Conservation (phyloP, 2,113 vertebrate genomes). For the Xenopus tropicalis region DNA sequence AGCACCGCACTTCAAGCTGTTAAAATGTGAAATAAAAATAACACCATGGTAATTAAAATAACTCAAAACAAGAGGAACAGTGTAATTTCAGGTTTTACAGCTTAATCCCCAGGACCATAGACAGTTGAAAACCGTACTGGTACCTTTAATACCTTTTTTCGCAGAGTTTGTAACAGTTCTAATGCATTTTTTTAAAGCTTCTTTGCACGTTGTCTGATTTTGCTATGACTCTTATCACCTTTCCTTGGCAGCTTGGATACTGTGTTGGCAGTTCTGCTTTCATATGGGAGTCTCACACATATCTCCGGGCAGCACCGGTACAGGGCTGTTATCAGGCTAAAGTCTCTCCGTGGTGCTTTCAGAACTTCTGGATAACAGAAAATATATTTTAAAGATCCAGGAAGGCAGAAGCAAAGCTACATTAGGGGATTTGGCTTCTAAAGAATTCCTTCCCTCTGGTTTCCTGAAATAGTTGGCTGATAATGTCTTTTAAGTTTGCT, state of each 20-base stretch:
- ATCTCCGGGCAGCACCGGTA: conserved; percentile 41
- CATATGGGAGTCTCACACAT: conserved; percentile 35
- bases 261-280: conserved; percentile 37
- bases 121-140: conserved; percentile 33
- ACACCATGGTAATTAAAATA: conserved; percentile 25
- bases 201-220: conserved; percentile 31
- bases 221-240: conserved; percentile 44
- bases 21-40: conserved; percentile 23
- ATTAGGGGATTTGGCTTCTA: conserved; percentile 39
- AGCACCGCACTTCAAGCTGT: background rate
- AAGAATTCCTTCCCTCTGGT: conserved; percentile 30
- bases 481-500: conserved; percentile 30
- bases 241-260: conserved; percentile 38
- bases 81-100: conserved; percentile 34
- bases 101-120: conserved; percentile 14
- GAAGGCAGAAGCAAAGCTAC: conserved; percentile 26
- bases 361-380: conserved; percentile 38
- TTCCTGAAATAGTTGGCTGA: conserved; percentile 32
- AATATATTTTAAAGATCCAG: conserved; percentile 36
- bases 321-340: conserved; percentile 35
- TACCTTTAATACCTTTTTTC: conserved; percentile 25
- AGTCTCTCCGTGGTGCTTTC: conserved; percentile 34
- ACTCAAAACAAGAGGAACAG: conserved; percentile 13
- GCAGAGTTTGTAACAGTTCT: conserved; percentile 19
- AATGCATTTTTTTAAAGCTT: conserved; percentile 26